Conservation (phyloP, 2,113 vertebrate genomes). For the Neodon shergylaensis region DNA sequence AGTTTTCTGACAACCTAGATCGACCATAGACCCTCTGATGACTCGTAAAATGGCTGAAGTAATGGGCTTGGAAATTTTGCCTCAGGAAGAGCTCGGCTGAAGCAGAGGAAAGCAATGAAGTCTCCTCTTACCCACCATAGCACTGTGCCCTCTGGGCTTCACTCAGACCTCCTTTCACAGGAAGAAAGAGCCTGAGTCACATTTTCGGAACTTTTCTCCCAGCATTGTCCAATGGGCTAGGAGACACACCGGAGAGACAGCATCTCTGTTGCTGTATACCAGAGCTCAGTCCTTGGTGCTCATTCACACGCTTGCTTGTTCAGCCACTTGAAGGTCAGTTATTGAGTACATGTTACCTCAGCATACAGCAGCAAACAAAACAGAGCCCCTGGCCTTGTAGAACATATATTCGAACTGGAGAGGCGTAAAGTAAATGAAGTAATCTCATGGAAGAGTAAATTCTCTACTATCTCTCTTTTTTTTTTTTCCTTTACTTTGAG, state of each 20-base stretch:
- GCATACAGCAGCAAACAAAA: background rate
- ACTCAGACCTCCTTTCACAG: background rate
- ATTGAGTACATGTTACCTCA: background rate
- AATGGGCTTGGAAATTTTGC: slow-evolving; percentile 48
- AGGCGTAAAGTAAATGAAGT: background rate
- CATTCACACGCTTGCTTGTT: background rate
- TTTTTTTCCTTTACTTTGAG: background rate
- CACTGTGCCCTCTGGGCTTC: background rate
- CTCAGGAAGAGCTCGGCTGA: background rate
- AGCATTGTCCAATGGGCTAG: background rate
- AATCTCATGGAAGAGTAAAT: background rate
- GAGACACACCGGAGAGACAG: background rate
- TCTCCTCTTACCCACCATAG: background rate
- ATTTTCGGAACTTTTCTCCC: background rate
- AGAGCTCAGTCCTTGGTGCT: background rate
- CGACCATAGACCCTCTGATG: background rate
- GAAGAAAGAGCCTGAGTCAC: background rate
- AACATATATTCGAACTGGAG: background rate
- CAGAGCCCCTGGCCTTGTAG: background rate
- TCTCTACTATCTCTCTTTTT: background rate
- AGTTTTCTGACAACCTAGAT: slow-evolving; percentile 52
- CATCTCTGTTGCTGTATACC: background rate
- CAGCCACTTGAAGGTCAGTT: background rate
- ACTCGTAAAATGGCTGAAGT: slow-evolving; percentile 45
- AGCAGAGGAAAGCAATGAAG: background rate